Conservation (phyloP, 2,113 vertebrate species). For the Tylochromis polylepis region DNA sequence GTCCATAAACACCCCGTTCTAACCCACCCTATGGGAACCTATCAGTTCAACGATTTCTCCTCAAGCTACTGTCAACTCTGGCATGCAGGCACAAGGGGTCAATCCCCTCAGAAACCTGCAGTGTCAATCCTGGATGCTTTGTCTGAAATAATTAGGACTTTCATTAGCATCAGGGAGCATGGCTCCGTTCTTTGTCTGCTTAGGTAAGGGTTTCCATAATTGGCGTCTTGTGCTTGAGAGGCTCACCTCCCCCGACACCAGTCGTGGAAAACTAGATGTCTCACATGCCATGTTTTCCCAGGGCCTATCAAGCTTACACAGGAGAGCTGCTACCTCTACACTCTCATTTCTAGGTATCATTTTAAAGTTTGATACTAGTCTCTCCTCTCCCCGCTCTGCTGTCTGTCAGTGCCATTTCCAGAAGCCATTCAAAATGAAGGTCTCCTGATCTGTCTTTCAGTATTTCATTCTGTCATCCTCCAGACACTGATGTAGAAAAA, state of each 20-base stretch:
- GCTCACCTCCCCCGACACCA: slow-evolving; percentile 24
- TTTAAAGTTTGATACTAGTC: slow-evolving; percentile 33
- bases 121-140: slow-evolving; percentile 51
- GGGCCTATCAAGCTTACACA: slow-evolving; percentile 25
- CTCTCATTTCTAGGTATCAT: slow-evolving; percentile 11
- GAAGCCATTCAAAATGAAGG: slow-evolving; percentile 18
- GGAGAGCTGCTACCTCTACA: slow-evolving; percentile 9
- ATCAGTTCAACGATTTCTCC: slow-evolving; percentile 47
- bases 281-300: slow-evolving; percentile 46
- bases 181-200: slow-evolving; percentile 40
- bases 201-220: slow-evolving; percentile 50
- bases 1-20: slow-evolving; percentile 14
- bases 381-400: background rate
- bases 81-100: slow-evolving; percentile 24
- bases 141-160: slow-evolving; percentile 68
- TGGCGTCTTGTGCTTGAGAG: slow-evolving; percentile 34
- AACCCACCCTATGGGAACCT: slow-evolving; percentile 19
- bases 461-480: slow-evolving; percentile 25
- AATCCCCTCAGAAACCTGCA: slow-evolving; percentile 29
- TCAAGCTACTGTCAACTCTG: slow-evolving; percentile 26
- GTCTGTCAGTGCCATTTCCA: slow-evolving; percentile 21
- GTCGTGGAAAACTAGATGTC: slow-evolving; percentile 22
- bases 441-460: slow-evolving; percentile 6
- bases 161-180: slow-evolving; percentile 55
- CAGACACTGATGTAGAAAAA: slow-evolving; percentile 2